Base-by-base conservation (phyloP, 1,140 invertebrate genomes). In the Adoxophyes honmai region DNA sequence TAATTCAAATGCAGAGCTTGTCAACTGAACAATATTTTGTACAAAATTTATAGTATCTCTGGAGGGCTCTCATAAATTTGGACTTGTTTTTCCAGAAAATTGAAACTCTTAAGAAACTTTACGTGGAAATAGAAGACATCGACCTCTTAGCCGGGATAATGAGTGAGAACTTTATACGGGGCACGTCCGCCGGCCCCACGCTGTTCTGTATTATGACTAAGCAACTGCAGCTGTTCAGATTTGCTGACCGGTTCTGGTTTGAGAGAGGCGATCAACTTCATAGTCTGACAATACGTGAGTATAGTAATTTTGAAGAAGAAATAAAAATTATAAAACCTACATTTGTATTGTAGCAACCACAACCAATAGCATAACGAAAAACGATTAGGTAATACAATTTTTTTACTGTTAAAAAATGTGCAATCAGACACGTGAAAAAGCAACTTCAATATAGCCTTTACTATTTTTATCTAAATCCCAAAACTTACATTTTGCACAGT, bases 111-210 rank as follows among this genome's bases (percentile, higher is more conserved):
- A 88, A 87, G 57, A 66, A 56, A 18, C 60, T 93, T 0, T 95
- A 94, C 70, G 74, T 81, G 4, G 86, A 88, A 63, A 92, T 94
- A 39, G 89, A 94, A n/a, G 95, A 97, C 68, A 92, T 97, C n/a
- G 96, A 98, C 77, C 89, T 97, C 0, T 91, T 95, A 60, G 91
- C 95, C 52, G 95, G 94, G 13, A 94, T 94, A 14, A 91, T 96
- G 72, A 90, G 93, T 6, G 96, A 97, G 75, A 89, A 82, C 37
- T 78, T 91, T 3, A 78, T 92, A 1, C 88, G 91, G 0, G 92
- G 92, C n/a, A 92, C 92, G 5, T 75, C 94, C 28, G 85, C 96
- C 1, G 96, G 96, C 0, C 95, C 95, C 1, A 97, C 95, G 0
- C 95, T 97, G 72, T 92, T 91, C 14, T 97, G 96, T 72, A 93